These are phyloP conservation scores for Pantelozetes paolii DNA, from an alignment of 2,888 invertebrate species.

Conservation along the genomic window DNA sequence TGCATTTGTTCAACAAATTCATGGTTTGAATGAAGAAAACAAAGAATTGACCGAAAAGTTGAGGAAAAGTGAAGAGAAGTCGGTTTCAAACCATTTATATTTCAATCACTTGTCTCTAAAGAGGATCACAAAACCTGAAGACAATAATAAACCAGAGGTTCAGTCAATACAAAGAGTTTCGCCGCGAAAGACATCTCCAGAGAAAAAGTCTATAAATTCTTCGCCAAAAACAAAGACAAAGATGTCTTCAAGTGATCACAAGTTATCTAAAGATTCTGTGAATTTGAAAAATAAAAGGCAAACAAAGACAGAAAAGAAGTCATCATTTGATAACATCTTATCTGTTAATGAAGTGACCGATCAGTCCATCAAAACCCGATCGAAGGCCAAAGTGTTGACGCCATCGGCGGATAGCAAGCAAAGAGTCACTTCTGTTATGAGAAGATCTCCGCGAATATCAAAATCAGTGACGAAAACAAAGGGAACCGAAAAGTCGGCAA, in stretches of 20 bases:
- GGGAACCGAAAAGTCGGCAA: not conserved
- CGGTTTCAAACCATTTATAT: not conserved
- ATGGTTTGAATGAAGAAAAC: not conserved
- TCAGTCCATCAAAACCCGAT: not conserved
- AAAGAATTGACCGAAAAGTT: not conserved
- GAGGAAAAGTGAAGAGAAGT: not conserved
- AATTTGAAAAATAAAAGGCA: too few species aligned
- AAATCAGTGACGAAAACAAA: not conserved
- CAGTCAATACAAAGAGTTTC: not conserved
- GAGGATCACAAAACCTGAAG: not conserved
- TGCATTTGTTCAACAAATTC: not conserved
- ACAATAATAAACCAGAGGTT: not conserved
- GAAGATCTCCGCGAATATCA: not conserved
- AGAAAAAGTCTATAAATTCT: not conserved
- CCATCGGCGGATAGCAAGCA: not conserved
- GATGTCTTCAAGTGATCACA: not conserved
- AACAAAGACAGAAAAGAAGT: too few species aligned
- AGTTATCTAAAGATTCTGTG: not conserved
- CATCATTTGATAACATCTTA: too few species aligned
- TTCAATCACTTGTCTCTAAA: not conserved
- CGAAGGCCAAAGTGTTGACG: not conserved
- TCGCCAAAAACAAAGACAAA: not conserved
- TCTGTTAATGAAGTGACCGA: not conserved
- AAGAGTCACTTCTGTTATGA: not conserved
- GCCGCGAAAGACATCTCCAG: not conserved